These are phyloP conservation scores for Acridotheres tristis DNA, from an alignment of 2,797 vertebrate species.

Conservation along the genomic window DNA sequence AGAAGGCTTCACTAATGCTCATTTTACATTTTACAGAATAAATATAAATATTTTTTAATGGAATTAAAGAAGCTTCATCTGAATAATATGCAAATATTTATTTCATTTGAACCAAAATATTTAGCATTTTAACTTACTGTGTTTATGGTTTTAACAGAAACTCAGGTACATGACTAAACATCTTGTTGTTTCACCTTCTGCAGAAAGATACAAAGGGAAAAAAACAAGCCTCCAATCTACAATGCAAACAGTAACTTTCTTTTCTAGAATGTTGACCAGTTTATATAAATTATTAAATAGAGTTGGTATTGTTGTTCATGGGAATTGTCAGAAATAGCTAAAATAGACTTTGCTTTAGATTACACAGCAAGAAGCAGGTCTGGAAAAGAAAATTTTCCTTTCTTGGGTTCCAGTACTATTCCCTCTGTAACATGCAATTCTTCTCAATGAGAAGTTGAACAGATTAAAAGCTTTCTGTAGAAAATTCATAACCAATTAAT, in stretches of 20 bases:
- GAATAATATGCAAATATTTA: not conserved
- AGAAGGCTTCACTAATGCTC: not conserved
- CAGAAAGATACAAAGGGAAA: not conserved
- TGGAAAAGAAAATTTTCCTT: not conserved
- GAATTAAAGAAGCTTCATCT: not conserved
- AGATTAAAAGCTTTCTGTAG: not conserved
- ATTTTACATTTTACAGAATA: not conserved
- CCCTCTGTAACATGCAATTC: not conserved
- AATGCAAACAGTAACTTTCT: not conserved
- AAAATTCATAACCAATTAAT: not conserved
- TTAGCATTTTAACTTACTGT: not conserved
- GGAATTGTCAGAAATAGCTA: not conserved
- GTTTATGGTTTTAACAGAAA: not conserved
- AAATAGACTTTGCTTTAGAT: not conserved
- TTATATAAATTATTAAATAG: not conserved
- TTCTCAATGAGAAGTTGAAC: not conserved
- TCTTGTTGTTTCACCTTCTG: not conserved
- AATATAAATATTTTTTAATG: not conserved
- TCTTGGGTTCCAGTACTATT: not conserved
- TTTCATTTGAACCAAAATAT: not conserved
- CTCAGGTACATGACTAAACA: not conserved
- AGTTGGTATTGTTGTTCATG: not conserved
- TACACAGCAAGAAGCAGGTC: not conserved
- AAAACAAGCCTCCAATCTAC: not conserved
- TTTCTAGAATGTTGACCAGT: not conserved